A percentile compares a stretch with the other conserved stretches of the same genome.
Evolutionary conservation across 1,140 invertebrate genomes (phyloP).

Genomic region (Brachionus koreanus): DNA sequence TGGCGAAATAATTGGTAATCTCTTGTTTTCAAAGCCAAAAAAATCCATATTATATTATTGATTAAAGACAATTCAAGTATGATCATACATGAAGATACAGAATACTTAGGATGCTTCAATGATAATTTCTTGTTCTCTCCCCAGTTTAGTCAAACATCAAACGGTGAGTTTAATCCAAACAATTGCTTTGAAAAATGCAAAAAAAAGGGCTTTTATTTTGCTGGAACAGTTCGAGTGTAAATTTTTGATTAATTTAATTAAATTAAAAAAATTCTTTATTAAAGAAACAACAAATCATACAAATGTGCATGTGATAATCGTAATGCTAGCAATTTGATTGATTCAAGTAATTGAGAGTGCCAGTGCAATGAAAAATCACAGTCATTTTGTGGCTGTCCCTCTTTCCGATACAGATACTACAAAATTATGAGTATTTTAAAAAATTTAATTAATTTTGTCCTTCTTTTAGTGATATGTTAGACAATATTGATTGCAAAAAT

Average conservation of each 20-base stretch:
- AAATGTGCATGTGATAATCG: neutral
- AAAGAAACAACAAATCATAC: neutral
- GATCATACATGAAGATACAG: neutral
- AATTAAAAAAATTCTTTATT: neutral
- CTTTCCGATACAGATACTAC: neutral
- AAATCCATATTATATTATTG: neutral
- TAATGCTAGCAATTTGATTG: neutral
- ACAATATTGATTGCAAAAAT: too few species aligned
- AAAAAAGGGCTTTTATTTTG: neutral
- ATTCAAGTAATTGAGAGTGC: neutral
- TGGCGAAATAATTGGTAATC: neutral
- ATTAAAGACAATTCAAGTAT: neutral
- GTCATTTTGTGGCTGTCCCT: neutral
- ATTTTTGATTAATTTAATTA: neutral
- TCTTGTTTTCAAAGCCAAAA: neutral
- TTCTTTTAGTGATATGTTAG: too few species aligned
- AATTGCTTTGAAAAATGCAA: neutral
- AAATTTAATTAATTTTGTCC: neutral
- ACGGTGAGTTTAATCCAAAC: neutral
- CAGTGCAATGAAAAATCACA: neutral
- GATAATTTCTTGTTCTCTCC: neutral
- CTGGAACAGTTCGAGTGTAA: neutral
- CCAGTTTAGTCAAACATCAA: neutral
- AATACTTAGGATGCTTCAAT: neutral
- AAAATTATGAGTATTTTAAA: neutral